A percentile compares a stretch with the other conserved stretches of the same genome.
phyloP scores from a whole-genome alignment of 2,888 invertebrate genomes.

The Spodoptera picta region DNA sequence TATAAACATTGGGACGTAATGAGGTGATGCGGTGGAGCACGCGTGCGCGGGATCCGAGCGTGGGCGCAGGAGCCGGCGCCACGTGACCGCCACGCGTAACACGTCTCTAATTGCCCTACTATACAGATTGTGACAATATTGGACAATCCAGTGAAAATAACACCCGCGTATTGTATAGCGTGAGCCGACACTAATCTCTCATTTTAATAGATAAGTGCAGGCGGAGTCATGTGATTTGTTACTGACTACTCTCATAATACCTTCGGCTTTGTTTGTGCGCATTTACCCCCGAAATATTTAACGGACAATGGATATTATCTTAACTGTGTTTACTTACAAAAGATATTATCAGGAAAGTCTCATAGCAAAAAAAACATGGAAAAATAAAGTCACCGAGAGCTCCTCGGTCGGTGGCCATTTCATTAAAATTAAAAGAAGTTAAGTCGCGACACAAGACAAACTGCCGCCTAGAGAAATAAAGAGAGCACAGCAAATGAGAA shows the following conservation, averaged over 20 bases:
- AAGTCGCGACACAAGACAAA: constrained; percentile 85
- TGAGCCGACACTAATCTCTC: constrained; percentile 85
- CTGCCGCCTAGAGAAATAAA: constrained; percentile 88
- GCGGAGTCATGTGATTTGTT: constrained; percentile 85
- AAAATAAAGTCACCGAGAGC: constrained; percentile 64
- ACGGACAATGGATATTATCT: constrained; percentile 42
- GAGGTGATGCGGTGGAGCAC: constrained; percentile 66
- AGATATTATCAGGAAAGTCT: constrained; percentile 48
- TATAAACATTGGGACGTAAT: constrained; percentile 80
- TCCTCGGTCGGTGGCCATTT: constrained; percentile 70
- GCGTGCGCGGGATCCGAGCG: constrained; percentile 66
- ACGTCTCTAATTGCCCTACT: constrained; percentile 87
- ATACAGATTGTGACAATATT: constrained; percentile 87
- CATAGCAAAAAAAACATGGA: constrained; percentile 65
- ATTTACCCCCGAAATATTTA: constrained; percentile 44
- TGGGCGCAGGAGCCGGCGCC: constrained; percentile 60
- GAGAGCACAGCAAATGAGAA: constrained; percentile 87
- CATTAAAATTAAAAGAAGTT: constrained; percentile 84
- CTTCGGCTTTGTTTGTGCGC: constrained; percentile 55
- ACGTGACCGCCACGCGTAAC: constrained; percentile 85
- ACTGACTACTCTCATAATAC: constrained; percentile 59
- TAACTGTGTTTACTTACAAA: constrained; percentile 42
- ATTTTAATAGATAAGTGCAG: constrained; percentile 88
- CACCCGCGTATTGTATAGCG: constrained; percentile 78
- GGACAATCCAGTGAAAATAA: constrained; percentile 88